Base-by-base conservation (phyloP, 1,140 invertebrate species). In the Drosophila nikananu region DNA sequence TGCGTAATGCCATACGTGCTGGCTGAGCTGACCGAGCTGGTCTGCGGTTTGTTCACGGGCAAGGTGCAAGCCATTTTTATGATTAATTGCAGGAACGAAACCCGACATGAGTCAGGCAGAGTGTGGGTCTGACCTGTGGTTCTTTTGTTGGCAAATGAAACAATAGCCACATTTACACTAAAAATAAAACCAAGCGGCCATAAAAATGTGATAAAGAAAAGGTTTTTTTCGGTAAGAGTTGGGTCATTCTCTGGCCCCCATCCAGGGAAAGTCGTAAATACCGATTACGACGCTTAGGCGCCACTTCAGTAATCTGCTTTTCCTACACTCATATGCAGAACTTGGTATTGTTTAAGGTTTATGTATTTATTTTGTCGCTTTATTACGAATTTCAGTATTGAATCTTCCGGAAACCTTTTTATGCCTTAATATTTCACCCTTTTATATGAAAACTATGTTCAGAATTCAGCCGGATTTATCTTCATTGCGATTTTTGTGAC, bases 191-290 rank as follows among this genome's bases (percentile, higher is more conserved):
- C 83, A 84, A 64, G 81, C 81, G 79, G 60, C 77, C 84, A 90
- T 90, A 89, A 89, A 90, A 89, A 67, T 89, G 81, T 66, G 81
- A 89, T 89, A 89, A 87, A 84, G 64, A 64, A 83, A 89, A 84
- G 68, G 68, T 68, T 39, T 35, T 55, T 35, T 35, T 55, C n/a
- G 42, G 21, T 13, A 12, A 60, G 37, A 32, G 54, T 54, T 51
- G 32, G 51, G 54, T 70, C 61, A 59, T 64, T 68, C 63, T 71
- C 55, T 62, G 59, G 10, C 19, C 9, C 62, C 62, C 41, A 39
- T 17, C 2, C 12, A 10, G 27, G 30, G 17, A 42, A 63, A 35
- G 63, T 66, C 58, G 58, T 66, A 63, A 66, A 66, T 66, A 66
- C 63, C 30, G 63, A 63, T 63, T 66, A 63, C 35, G 63, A 44